A percentile compares a stretch with the other conserved stretches of the same genome.
These are phyloP conservation scores for Melanitta fusca DNA, from an alignment of 2,797 vertebrate species.

Conservation along the genomic window DNA sequence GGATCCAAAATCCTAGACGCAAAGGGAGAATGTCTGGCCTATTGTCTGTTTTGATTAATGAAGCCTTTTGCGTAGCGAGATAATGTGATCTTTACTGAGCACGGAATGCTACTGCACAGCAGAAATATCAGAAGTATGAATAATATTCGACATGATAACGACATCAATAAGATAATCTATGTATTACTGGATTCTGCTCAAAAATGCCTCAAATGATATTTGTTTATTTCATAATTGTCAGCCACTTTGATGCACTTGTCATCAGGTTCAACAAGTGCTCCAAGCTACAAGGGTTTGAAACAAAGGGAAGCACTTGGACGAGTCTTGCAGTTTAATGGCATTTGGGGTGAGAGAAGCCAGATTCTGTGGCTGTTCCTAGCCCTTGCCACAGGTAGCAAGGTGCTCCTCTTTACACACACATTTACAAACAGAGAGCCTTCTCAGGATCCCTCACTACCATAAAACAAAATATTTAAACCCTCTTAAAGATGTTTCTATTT, in stretches of 20 bases:
- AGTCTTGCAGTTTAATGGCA: neutral
- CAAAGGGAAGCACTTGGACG: constrained; percentile 39
- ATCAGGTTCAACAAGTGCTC: constrained; percentile 74
- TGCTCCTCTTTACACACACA: neutral
- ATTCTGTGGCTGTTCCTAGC: neutral
- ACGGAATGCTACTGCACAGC: neutral
- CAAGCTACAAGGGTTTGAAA: constrained; percentile 57
- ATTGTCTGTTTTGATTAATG: constrained; percentile 64
- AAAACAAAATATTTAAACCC: neutral
- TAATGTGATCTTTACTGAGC: constrained; percentile 19
- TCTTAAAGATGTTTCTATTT: neutral
- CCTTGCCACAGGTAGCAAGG: fast-evolving
- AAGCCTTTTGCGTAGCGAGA: constrained; percentile 23
- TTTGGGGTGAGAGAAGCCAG: neutral
- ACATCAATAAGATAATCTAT: neutral
- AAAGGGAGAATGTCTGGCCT: neutral
- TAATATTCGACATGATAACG: constrained; percentile 17
- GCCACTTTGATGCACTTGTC: constrained; percentile 56
- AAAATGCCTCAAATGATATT: constrained; percentile 56
- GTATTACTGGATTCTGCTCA: constrained; percentile 13
- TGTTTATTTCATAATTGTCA: constrained; percentile 73
- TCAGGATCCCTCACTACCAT: fast-evolving
- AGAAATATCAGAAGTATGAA: neutral
- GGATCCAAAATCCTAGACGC: neutral
- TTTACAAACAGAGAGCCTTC: fast-evolving